phyloP scores from a whole-genome alignment of 2,888 invertebrate genomes.

The Nebria brevicollis region DNA sequence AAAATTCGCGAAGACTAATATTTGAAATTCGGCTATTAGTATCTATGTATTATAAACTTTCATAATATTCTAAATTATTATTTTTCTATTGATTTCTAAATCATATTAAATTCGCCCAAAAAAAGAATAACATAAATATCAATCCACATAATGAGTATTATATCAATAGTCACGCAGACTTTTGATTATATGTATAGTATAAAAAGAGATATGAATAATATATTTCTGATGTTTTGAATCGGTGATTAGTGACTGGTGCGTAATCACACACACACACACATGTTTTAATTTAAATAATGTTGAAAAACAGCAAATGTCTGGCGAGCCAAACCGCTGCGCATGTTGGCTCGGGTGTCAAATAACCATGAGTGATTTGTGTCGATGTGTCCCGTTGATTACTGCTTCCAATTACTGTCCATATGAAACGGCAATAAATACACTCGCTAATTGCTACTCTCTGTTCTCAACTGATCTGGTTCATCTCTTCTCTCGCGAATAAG shows the following conservation, averaged over 20 bases:
- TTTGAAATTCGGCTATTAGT: too few species aligned
- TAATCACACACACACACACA: conserved; percentile 20
- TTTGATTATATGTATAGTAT: background rate
- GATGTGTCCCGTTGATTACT: conserved; percentile 50
- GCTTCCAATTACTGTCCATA: conserved; percentile 52
- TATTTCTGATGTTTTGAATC: conserved; percentile 15
- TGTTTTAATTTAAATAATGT: conserved; percentile 32
- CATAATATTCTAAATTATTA: too few species aligned
- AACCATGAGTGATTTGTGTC: conserved; percentile 48
- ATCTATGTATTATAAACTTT: too few species aligned
- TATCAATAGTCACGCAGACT: background rate
- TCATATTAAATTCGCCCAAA: too few species aligned
- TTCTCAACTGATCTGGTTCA: background rate
- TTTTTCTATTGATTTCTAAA: too few species aligned
- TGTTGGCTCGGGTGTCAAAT: conserved; percentile 45
- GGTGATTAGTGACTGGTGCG: conserved; percentile 26
- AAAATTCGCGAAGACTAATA: too few species aligned
- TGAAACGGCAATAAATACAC: conserved; percentile 52
- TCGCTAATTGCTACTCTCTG: conserved; percentile 50
- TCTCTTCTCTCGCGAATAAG: background rate
- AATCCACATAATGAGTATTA: too few species aligned
- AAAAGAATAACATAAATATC: too few species aligned
- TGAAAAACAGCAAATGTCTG: conserved; percentile 35
- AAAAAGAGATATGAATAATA: background rate
- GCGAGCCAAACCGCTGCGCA: conserved; percentile 17